Percentiles rank a stretch among this genome's conserved stretches.
Conservation (phyloP, 2,113 vertebrate species). For the Tonatia bakeri region DNA sequence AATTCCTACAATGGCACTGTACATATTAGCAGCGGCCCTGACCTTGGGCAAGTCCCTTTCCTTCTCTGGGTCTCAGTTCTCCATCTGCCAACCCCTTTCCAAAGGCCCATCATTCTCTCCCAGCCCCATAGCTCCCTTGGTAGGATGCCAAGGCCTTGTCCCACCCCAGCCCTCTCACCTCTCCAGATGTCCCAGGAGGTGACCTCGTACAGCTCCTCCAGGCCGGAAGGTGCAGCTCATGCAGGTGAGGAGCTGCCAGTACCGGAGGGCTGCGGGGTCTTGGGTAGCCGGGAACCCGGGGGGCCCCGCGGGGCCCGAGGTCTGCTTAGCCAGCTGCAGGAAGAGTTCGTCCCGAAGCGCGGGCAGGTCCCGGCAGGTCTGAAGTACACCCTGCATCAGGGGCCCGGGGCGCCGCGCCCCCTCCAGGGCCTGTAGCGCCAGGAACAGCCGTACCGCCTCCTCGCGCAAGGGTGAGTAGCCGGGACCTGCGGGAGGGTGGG, state of each 20-base stretch:
- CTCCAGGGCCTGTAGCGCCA: conserved; percentile 96
- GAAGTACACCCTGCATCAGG: conserved; percentile 96
- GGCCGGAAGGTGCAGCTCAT: conserved; percentile 98
- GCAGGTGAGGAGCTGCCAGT: conserved; percentile 98
- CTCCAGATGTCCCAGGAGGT: conserved; percentile 93
- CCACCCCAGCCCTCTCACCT: conserved; percentile 80
- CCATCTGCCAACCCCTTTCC: neutral
- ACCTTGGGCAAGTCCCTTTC: neutral
- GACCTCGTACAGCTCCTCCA: conserved; percentile 86
- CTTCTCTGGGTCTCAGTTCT: neutral
- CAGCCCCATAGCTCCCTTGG: neutral
- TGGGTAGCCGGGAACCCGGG: conserved; percentile 77
- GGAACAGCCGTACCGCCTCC: conserved; percentile 95
- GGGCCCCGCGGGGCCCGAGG: conserved; percentile 84
- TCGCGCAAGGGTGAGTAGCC: conserved; percentile 92
- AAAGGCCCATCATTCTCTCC: neutral
- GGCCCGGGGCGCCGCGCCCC: conserved; percentile 87
- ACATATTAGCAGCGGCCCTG: neutral
- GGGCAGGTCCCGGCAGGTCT: conserved; percentile 95
- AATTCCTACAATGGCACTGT: neutral
- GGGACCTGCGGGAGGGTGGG: conserved; percentile 67
- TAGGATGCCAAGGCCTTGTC: fast-evolving
- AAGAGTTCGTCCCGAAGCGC: conserved; percentile 96
- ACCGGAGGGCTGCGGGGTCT: conserved; percentile 87
- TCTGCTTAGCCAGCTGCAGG: conserved; percentile 98